Evolutionary conservation across 2,888 invertebrate genomes (phyloP).

Genomic region (Hylaea fasciaria): DNA sequence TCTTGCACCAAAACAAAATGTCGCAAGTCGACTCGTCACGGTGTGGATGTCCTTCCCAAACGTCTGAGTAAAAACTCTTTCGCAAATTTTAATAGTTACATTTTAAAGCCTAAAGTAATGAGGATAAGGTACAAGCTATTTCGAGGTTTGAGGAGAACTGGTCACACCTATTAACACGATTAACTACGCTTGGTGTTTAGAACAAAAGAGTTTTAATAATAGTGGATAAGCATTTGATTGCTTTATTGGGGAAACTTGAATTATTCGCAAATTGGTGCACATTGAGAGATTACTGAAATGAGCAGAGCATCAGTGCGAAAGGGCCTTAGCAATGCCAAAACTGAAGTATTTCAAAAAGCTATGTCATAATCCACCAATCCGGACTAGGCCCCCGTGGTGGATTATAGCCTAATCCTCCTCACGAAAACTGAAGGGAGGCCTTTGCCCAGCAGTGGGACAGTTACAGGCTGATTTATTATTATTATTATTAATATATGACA

Average conservation of each 20-base stretch:
- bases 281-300: slow-evolving; percentile 1
- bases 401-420: no score
- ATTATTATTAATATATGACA: no score
- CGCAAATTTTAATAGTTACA: slow-evolving; percentile 49
- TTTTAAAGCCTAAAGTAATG: slow-evolving; percentile 46
- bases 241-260: slow-evolving; percentile 45
- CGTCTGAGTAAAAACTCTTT: slow-evolving; percentile 60
- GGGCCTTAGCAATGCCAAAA: background rate
- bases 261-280: slow-evolving; percentile 6
- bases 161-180: slow-evolving; percentile 70
- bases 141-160: slow-evolving; percentile 34
- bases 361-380: no score
- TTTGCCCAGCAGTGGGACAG: no score
- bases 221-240: slow-evolving; percentile 50
- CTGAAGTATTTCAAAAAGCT: background rate
- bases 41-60: slow-evolving; percentile 67
- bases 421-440: no score
- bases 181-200: slow-evolving; percentile 68
- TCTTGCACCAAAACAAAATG: slow-evolving; percentile 48
- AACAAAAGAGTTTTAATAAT: slow-evolving; percentile 58
- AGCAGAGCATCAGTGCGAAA: no score
- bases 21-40: slow-evolving; percentile 65
- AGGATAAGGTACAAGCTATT: slow-evolving; percentile 45
- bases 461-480: no score
- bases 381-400: no score